Percentiles rank a stretch among this genome's conserved stretches.
Conservation (phyloP, 2,888 invertebrate genomes). For the Exocentrus adspersus region DNA sequence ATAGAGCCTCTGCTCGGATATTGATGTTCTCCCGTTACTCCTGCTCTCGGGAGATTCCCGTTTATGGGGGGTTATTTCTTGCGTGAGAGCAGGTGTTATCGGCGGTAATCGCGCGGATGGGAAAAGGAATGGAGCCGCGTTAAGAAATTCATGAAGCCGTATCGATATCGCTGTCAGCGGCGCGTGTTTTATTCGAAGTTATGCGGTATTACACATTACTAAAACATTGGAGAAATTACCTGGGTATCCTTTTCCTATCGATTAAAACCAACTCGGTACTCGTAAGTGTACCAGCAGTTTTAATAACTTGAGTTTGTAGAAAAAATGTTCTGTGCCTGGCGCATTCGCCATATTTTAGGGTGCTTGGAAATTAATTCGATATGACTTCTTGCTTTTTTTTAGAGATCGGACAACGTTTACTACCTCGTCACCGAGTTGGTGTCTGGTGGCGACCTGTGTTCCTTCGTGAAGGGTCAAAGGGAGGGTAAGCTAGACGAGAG, state of each 20-base stretch:
- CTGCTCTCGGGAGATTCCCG: constrained; percentile 1
- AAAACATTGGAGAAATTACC: too few species aligned
- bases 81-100: constrained; percentile 15
- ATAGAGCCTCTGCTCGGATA: constrained; percentile 1
- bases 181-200: background rate
- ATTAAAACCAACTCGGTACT: too few species aligned
- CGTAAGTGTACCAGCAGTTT: too few species aligned
- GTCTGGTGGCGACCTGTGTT: constrained; percentile 76
- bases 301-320: too few species aligned
- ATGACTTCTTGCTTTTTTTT: constrained; percentile 24
- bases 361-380: too few species aligned
- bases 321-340: too few species aligned
- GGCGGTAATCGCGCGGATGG: constrained; percentile 4
- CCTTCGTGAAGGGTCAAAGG: constrained; percentile 70
- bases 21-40: constrained; percentile 12
- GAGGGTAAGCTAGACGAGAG: constrained; percentile 68
- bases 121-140: background rate
- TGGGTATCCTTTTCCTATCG: too few species aligned
- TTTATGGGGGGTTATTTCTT: constrained; percentile 14
- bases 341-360: too few species aligned
- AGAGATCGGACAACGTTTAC: constrained; percentile 69
- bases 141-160: constrained; percentile 5
- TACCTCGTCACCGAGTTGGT: constrained; percentile 80
- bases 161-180: constrained; percentile 1
- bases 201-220: too few species aligned